phyloP scores from a whole-genome alignment of 2,797 vertebrate species.

The Poeciliopsis turneri region DNA sequence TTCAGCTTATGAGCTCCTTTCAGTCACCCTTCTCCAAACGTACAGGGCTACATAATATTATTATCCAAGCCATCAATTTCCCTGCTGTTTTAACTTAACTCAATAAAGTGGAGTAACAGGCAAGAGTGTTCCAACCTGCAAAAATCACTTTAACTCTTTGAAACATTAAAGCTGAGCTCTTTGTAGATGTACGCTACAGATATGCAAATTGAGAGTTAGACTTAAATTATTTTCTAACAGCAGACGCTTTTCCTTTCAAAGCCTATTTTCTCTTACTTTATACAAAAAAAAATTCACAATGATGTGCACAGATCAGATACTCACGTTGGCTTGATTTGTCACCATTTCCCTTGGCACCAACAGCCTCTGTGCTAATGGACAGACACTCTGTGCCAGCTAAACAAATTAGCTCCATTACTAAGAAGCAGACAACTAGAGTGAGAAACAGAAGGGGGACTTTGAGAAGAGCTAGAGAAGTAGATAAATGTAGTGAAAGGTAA shows the following conservation, averaged over 20 bases:
- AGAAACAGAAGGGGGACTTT: constrained; percentile 23
- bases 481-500: constrained; percentile 39
- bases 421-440: constrained; percentile 70
- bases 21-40: constrained; percentile 15
- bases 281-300: constrained; percentile 11
- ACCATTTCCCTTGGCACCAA: constrained; percentile 72
- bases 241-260: constrained; percentile 4
- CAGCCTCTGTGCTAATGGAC: constrained; percentile 78
- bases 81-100: constrained; percentile 39
- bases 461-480: constrained; percentile 30
- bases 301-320: constrained; percentile 44
- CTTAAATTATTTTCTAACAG: not conserved
- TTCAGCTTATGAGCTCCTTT: constrained; percentile 22
- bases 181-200: constrained; percentile 10
- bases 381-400: constrained; percentile 82
- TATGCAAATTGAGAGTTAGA: constrained; percentile 11
- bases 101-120: constrained; percentile 26
- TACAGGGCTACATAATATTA: constrained; percentile 17
- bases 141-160: constrained; percentile 14
- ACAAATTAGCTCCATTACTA: constrained; percentile 85
- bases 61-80: constrained; percentile 15
- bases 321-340: constrained; percentile 77
- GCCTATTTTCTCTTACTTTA: not conserved
- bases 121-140: constrained; percentile 4
- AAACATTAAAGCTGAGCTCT: constrained; percentile 4